phyloP scores from a whole-genome alignment of 2,888 invertebrate species.

The Lutraria lutraria region DNA sequence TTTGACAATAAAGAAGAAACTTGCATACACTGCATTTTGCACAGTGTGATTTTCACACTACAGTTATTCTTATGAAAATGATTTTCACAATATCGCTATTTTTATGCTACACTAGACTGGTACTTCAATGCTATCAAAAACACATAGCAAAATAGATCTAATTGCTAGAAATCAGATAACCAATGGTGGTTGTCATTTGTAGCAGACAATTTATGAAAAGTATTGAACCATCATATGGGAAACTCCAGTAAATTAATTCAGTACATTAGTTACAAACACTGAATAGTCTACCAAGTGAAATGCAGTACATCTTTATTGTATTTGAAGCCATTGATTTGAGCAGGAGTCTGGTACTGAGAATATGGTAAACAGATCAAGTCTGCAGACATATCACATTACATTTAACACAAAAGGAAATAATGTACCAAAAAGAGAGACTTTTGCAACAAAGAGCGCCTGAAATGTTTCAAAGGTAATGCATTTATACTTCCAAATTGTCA shows the following conservation, averaged over 20 bases:
- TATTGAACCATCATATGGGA: neutral
- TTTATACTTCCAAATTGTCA: no score
- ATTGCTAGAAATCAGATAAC: slow-evolving; percentile 15
- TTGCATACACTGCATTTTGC: neutral
- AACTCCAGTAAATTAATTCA: neutral
- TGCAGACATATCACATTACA: neutral
- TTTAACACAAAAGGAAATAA: neutral
- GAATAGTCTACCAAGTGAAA: neutral
- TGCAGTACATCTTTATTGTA: neutral
- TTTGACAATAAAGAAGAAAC: neutral
- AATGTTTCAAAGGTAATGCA: no score
- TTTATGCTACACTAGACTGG: slow-evolving; percentile 6
- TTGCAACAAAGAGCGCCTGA: neutral
- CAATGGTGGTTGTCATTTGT: neutral
- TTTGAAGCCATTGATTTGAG: neutral
- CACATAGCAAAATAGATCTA: neutral
- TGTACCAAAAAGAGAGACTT: neutral
- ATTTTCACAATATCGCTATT: neutral
- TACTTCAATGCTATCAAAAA: neutral
- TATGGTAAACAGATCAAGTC: neutral
- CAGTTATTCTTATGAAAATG: neutral
- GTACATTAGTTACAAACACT: slow-evolving; percentile 16
- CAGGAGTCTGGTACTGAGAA: neutral
- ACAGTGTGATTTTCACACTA: neutral
- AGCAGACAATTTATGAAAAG: slow-evolving; percentile 16